Base-by-base conservation (phyloP, 30 jellyfish, hydroid and myxozoan genomes). In the Aurelia sp. region DNA sequence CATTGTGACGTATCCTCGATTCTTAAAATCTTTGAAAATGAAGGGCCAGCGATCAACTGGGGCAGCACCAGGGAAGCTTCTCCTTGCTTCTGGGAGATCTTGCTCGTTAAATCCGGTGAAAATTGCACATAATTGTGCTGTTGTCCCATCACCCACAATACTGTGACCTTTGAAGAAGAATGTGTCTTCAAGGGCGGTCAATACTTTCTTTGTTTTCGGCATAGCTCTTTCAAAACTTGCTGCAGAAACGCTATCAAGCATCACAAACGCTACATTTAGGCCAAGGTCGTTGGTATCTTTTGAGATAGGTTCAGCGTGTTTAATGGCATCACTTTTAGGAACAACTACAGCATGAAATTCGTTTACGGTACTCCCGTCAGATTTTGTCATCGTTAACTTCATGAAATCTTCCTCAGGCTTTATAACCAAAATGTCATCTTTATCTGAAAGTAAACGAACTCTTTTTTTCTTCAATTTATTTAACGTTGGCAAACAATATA, bases 1-100 rank as follows among this genome's bases (percentile, higher is more conserved):
- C 84, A 78, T 17, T 1, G 98, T 91, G 44, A 23, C 80, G 30
- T 85, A 91, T 13, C 98, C 98, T 22, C 58, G 68, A 71, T 71
- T 66, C 18, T 85, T 76, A 83, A 84, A 79, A 17, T 86, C 93
- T 61, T 91, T 91, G 89, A 85, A 91, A 13, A 91, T 91, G 57
- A 80, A 79, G 44, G 97, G 97, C 97, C 97, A 89, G 23, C 86
- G 40, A 72, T 89, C 97, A 37, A 89, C 89, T 17, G 93, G 71
- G 47, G 65, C 62, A 3, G 90, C 52, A 40, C 65, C 67, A 31
- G 20, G n/a, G 21, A 73, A 58, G 11, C 97, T 70, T 6, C 80
- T 52, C 21, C 97, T 61, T 15, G 93, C 89, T 52, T 89, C 97
- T 13, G 97, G 97, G 13, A 89, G 79, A 10, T 62, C 41, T 55